A percentile compares a stretch with the other conserved stretches of the same genome.
phyloP scores from a whole-genome alignment of 2,113 vertebrate species.

The Channa argus region DNA sequence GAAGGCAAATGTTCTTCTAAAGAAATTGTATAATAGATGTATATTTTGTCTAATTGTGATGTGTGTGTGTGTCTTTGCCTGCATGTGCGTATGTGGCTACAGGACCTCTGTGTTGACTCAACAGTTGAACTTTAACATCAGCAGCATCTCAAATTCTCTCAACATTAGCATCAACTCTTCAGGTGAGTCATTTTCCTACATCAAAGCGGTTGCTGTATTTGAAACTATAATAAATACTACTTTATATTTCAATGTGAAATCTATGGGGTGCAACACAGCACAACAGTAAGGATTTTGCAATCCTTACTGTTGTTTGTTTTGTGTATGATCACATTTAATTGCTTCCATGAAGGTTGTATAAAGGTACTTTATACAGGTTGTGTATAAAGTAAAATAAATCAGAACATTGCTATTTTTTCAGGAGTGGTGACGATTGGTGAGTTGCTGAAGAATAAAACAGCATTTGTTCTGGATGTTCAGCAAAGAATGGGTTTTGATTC shows the following conservation, averaged over 20 bases:
- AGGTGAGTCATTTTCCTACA: constrained; percentile 65
- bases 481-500: constrained; percentile 61
- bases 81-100: constrained; percentile 33
- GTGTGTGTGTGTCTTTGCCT: background rate
- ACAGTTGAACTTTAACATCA: constrained; percentile 70
- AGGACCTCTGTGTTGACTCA: constrained; percentile 69
- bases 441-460: constrained; percentile 72
- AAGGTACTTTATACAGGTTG: too few relatives aligned
- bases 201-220: background rate
- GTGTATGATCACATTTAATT: too few relatives aligned
- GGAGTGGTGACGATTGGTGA: constrained; percentile 69
- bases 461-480: constrained; percentile 73
- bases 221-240: too few relatives aligned
- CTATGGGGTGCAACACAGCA: too few relatives aligned
- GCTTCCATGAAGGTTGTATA: too few relatives aligned
- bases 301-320: too few relatives aligned
- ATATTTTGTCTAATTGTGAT: background rate
- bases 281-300: too few relatives aligned
- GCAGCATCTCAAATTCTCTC: constrained; percentile 42
- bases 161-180: constrained; percentile 59
- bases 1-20: background rate
- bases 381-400: background rate
- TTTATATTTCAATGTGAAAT: too few relatives aligned
- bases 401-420: constrained; percentile 39
- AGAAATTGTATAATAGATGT: too few relatives aligned